Base-by-base conservation (phyloP, 2,888 invertebrate species). In the Caenorhabditis sp. region DNA sequence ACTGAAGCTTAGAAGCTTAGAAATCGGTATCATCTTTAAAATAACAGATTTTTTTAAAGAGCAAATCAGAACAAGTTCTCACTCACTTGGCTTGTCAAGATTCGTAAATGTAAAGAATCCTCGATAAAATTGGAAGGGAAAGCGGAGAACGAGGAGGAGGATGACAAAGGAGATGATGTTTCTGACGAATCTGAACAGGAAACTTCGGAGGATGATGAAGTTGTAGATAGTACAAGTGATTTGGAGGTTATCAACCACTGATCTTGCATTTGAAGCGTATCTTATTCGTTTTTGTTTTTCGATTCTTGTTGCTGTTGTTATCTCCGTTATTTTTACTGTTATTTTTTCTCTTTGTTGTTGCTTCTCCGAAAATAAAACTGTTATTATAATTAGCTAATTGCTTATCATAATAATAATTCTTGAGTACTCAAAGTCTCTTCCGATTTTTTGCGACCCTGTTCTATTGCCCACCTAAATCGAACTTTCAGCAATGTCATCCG, bases 31-130 rank as follows among this genome's bases (percentile, higher is more conserved):
- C n/a, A n/a, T n/a, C n/a, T n/a, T n/a, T n/a, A n/a, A n/a, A n/a
- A n/a, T n/a, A n/a, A n/a, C n/a, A 24, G 26, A 31, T 10, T 49
- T 51, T 61, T 83, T 88, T 66, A n/a, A n/a, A 88, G 88, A 26
- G 84, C 89, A 3, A 86, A 86, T 59, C 85, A 86, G 59, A 90
- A 89, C 82, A 86, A 83, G 41, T 87, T 88, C 56, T 51, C 84
- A 8, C 72, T 90, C 58, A 66, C 19, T 54, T 77, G 88, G 64
- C 56, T 76, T 2, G 47, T 73, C 58, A 79, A 64, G 35, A 72
- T 74, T 22, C 59, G 66, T 8, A 44, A 77, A 61, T 56, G 35
- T 3, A 68, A 72, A 63, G 51, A 58, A 35, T 6, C 66, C 4
- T 22, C 22, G 80, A 75, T 77, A 28, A 76, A 63, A 47, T 61